These are phyloP conservation scores for Calephelis virginiensis DNA, from an alignment of 1,140 invertebrate genomes.

Conservation along the genomic window DNA sequence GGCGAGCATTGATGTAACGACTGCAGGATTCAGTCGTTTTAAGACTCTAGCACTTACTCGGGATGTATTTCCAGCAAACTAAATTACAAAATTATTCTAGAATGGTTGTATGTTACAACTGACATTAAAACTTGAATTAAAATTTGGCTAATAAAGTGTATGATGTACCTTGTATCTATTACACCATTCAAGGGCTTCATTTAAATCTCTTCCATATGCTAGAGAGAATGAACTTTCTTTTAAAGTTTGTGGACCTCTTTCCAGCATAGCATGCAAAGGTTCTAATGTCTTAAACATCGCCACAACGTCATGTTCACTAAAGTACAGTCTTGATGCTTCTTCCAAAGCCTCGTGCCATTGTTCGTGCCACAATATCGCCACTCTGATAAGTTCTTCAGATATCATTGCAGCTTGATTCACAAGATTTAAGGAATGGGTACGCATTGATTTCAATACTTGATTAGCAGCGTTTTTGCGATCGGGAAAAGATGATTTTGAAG, in stretches of 20 bases:
- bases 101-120: no score
- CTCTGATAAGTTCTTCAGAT: constrained; percentile 97
- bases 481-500: constrained; percentile 95
- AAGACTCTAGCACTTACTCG: no score
- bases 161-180: constrained; percentile 85
- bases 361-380: constrained; percentile 99
- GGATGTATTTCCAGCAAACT: no score
- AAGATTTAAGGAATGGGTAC: constrained; percentile 93
- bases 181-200: constrained; percentile 97
- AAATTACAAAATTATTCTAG: no score
- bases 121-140: no score
- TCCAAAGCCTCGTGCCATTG: constrained; percentile 99
- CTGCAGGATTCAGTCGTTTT: no score
- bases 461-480: constrained; percentile 94
- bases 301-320: constrained; percentile 95
- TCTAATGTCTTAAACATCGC: constrained; percentile 98
- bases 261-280: constrained; percentile 96
- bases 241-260: constrained; percentile 94
- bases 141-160: background rate
- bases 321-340: constrained; percentile 96
- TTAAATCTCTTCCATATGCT: constrained; percentile 95
- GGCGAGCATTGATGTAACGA: no score
- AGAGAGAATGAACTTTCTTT: constrained; percentile 99
- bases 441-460: constrained; percentile 96
- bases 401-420: constrained; percentile 97